Percentiles rank a stretch among this genome's conserved stretches.
Conservation (phyloP, 2,797 vertebrate genomes). For the Staurois parvus region DNA sequence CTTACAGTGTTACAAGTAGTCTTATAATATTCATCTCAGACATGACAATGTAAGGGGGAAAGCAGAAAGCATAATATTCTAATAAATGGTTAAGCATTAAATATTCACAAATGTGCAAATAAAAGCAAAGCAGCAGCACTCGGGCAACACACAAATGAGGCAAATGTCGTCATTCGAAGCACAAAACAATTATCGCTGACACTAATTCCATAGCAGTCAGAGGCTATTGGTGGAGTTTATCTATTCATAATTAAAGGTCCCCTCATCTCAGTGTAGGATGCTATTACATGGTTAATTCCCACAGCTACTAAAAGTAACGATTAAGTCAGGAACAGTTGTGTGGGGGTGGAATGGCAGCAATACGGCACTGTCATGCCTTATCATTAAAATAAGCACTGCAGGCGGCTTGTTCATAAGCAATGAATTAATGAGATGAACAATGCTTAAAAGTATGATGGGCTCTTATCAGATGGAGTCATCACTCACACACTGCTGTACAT, state of each 20-base stretch:
- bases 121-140: conserved; percentile 7
- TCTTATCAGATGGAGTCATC: neutral
- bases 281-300: conserved; percentile 54
- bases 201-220: conserved; percentile 58
- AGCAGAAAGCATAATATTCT: neutral
- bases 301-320: conserved; percentile 66
- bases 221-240: conserved; percentile 33
- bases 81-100: conserved; percentile 22
- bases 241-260: conserved; percentile 50
- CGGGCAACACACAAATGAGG: conserved; percentile 33
- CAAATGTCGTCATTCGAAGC: conserved; percentile 44
- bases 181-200: conserved; percentile 54
- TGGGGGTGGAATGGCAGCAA: conserved; percentile 64
- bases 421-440: conserved; percentile 57
- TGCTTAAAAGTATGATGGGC: conserved; percentile 24
- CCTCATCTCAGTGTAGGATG: conserved; percentile 51
- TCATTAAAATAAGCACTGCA: conserved; percentile 55
- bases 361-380: conserved; percentile 63
- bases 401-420: conserved; percentile 50
- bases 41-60: neutral
- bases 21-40: neutral
- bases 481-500: conserved; percentile 1
- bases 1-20: too few relatives aligned
- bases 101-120: conserved; percentile 23
- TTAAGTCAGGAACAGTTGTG: conserved; percentile 64